Evolutionary conservation across 2,113 vertebrate species (phyloP).

Genomic region (Indicator maculatus): DNA sequence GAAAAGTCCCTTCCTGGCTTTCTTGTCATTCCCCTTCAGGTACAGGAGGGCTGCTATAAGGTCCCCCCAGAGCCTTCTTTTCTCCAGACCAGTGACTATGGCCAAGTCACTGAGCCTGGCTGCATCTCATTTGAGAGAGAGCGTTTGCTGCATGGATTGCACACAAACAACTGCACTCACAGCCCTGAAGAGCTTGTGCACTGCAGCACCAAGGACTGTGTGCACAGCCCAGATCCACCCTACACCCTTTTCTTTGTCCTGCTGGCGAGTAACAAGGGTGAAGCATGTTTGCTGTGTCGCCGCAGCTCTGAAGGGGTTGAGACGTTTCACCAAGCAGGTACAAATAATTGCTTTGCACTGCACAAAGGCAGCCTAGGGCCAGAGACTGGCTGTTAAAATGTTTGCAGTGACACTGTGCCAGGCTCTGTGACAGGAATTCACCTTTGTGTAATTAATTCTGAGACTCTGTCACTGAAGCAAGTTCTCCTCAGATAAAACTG

Average conservation of each 20-base stretch:
- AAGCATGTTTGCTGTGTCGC: accelerated
- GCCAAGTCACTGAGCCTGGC: not conserved
- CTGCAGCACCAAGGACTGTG: not conserved
- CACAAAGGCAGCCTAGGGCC: not conserved
- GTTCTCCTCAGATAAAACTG: not conserved
- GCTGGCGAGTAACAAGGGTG: accelerated
- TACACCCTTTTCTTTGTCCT: not conserved
- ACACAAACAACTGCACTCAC: not conserved
- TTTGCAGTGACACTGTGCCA: not conserved
- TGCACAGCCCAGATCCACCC: not conserved
- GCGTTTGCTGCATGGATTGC: not conserved
- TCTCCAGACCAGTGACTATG: not conserved
- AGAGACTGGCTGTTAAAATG: not conserved
- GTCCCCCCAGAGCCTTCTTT: too few relatives aligned
- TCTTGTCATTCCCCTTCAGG: too few relatives aligned
- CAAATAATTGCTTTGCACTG: not conserved
- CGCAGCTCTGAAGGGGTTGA: not conserved
- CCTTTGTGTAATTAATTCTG: slow-evolving; percentile 39
- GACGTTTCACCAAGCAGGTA: slow-evolving; percentile 1
- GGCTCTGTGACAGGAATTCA: slow-evolving; percentile 13
- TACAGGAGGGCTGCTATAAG: too few relatives aligned
- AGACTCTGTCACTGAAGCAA: slow-evolving; percentile 9
- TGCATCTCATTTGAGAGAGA: not conserved
- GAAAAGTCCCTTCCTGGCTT: too few relatives aligned
- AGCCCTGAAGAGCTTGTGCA: not conserved